These are phyloP conservation scores for Limosa lapponica DNA, from an alignment of 2,797 vertebrate species.

Conservation along the genomic window DNA sequence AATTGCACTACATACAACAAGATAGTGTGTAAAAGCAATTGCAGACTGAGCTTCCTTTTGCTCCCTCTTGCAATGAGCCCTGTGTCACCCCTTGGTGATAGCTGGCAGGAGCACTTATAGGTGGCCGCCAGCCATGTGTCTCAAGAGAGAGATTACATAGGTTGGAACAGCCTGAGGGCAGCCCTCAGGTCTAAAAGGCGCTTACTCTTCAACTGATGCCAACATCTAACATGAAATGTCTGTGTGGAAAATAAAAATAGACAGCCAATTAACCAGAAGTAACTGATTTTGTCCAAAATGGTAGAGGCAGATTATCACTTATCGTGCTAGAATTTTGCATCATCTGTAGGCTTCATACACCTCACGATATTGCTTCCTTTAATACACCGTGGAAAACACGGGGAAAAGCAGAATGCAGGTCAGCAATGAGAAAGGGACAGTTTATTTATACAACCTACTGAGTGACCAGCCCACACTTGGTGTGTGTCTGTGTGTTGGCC, in stretches of 20 bases:
- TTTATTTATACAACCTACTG: not conserved
- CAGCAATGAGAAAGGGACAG: not conserved
- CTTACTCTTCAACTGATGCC: not conserved
- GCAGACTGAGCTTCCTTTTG: not conserved
- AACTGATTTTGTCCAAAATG: not conserved
- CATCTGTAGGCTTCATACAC: not conserved
- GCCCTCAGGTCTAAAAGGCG: not conserved
- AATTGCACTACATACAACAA: not conserved
- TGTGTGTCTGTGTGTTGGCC: not conserved
- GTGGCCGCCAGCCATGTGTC: not conserved
- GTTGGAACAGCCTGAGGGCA: not conserved
- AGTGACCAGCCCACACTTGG: not conserved
- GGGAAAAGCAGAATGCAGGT: not conserved
- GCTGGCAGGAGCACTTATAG: not conserved
- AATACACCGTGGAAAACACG: not conserved
- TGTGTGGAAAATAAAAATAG: not conserved
- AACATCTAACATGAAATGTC: not conserved
- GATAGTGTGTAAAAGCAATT: not conserved
- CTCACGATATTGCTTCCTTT: not conserved
- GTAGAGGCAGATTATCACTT: not conserved
- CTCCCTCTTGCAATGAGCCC: fast-evolving
- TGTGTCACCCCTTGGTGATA: not conserved
- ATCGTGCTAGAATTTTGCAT: not conserved
- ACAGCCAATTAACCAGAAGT: not conserved
- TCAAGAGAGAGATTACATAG: not conserved